Conservation (phyloP, 2,113 vertebrate genomes). For the Tapirus terrestris region DNA sequence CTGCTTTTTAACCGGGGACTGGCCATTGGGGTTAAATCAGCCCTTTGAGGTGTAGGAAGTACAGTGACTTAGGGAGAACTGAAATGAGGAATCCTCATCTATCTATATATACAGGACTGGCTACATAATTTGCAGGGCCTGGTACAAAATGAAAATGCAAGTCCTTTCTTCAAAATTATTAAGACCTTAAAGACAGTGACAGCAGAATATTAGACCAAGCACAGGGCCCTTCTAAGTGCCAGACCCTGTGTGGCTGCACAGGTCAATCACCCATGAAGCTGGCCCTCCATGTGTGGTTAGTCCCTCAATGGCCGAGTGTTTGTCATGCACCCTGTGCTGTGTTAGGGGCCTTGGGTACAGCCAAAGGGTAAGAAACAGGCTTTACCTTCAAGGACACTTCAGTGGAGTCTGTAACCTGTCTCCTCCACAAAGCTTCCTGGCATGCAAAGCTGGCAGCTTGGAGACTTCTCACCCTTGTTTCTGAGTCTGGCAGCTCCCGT, state of each 20-base stretch:
- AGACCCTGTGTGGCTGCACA: background rate
- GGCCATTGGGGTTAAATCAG: background rate
- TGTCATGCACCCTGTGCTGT: background rate
- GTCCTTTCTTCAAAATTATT: background rate
- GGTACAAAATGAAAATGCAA: background rate
- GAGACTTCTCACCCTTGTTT: background rate
- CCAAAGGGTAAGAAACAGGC: background rate
- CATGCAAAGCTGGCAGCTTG: background rate
- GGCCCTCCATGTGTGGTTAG: background rate
- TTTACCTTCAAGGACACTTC: background rate
- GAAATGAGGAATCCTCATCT: background rate
- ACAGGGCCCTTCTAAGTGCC: background rate
- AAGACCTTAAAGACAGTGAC: background rate
- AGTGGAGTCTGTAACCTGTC: background rate
- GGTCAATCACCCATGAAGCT: background rate
- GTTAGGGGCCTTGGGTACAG: background rate
- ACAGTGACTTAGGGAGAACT: background rate
- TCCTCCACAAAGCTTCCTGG: background rate
- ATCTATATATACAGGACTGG: fast-evolving
- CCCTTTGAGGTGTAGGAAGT: background rate
- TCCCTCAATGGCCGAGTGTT: background rate
- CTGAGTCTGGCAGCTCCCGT: background rate
- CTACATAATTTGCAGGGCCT: background rate
- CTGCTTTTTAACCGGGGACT: background rate
- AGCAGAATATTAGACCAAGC: background rate